Conservation (phyloP, 2,888 invertebrate species). For the Hyposoter didymator region DNA sequence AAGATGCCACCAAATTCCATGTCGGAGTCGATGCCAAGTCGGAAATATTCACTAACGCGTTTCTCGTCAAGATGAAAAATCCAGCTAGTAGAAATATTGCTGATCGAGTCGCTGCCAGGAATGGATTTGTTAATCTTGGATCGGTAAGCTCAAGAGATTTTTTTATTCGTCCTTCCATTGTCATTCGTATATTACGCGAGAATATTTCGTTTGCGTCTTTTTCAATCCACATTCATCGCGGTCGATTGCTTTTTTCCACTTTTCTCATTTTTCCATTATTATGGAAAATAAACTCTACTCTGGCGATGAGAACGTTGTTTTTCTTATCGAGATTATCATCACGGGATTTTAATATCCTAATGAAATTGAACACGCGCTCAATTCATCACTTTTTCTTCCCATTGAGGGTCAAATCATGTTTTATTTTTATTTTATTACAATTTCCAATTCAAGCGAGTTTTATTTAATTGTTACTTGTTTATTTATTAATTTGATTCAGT, state of each 20-base stretch:
- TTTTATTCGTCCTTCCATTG: neutral
- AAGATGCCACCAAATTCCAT: constrained; percentile 46
- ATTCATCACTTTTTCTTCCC: neutral
- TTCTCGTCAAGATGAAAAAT: constrained; percentile 95
- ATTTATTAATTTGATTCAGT: no score
- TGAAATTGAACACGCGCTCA: neutral
- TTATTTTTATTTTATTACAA: constrained; percentile 11
- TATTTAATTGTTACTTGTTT: neutral
- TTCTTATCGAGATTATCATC: neutral
- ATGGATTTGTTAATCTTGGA: constrained; percentile 97
- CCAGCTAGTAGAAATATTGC: constrained; percentile 92
- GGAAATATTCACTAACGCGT: constrained; percentile 97
- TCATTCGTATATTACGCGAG: neutral
- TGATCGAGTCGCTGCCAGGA: constrained; percentile 92
- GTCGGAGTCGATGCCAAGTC: constrained; percentile 74
- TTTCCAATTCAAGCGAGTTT: constrained; percentile 7
- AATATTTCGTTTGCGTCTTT: neutral
- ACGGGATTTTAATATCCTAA: neutral
- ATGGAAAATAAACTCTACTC: neutral
- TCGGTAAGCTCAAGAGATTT: constrained; percentile 89
- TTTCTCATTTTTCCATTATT: neutral
- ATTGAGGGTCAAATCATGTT: neutral
- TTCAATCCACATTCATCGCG: neutral
- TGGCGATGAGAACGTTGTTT: neutral
- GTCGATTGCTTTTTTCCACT: neutral